Evolutionary conservation across 2,888 invertebrate species (phyloP), one percentile per base, ranked within the genome.

Genomic region (Hipparchia sbordonii): DNA sequence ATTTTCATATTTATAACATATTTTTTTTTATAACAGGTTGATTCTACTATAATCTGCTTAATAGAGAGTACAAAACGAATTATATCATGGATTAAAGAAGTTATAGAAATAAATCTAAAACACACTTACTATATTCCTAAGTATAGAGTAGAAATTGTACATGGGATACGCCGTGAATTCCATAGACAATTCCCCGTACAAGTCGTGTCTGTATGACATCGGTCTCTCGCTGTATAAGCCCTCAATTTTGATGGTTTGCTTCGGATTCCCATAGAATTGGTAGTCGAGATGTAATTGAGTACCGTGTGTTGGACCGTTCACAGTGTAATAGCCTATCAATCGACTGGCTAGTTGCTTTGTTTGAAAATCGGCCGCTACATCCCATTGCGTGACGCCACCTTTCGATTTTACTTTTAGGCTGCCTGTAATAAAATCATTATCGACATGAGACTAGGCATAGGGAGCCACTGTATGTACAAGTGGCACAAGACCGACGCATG

Each of bases 131-230:
- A 95, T 92, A 90, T 96, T 96, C 77, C 95, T 95, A 48, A 95
- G 81, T 63, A 95, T 94, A 0, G 96, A 90, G 73, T 95, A 95
- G 83, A 97, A 96, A 85, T 97, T 96, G 72, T 96, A 94, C 57
- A 95, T 95, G 0, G 97, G 96, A 88, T 97, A 97, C 0, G 97
- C 97, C 0, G 97, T 96, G 10, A 97, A 96, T 73, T 95, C 95
- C 79, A 98, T 90, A 61, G 95, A 95, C 67, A 97, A 85, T 72
- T 96, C 95, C 0, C 96, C 96, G 62, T 95, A 94, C 78, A 96
- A 85, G 77, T 95, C 94, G 7, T 94, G 94, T 70, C 96, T 85
- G 33, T 94, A 94, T 46, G 94, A 95, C 5, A 95, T 87, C 0
- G 95, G 91, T 67, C 95, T 94, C 81, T 96, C 95, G 10, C 93